Evolutionary conservation across 2,888 invertebrate species (phyloP).

Genomic region (Drosophila fulvimacula): DNA sequence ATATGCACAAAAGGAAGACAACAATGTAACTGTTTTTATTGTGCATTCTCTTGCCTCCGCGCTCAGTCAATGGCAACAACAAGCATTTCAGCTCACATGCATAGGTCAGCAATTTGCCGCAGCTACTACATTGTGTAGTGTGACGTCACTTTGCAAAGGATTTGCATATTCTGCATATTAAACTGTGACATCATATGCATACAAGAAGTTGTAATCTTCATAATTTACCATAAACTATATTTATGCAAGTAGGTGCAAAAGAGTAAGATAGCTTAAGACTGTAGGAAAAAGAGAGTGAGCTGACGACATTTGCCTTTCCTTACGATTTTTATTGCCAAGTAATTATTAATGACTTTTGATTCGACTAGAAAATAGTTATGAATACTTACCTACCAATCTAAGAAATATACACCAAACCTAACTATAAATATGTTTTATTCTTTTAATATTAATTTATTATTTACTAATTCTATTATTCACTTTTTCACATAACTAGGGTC

Average conservation of each 20-base stretch:
- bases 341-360: background rate
- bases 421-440: background rate
- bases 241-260: background rate
- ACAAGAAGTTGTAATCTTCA: background rate
- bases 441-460: background rate
- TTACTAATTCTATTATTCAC: background rate
- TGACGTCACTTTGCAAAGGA: background rate
- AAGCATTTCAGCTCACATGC: background rate
- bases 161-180: background rate
- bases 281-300: background rate
- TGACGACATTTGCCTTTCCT: background rate
- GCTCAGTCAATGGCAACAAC: background rate
- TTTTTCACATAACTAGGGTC: background rate
- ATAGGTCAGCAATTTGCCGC: background rate
- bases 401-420: background rate
- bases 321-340: background rate
- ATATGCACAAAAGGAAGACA: background rate
- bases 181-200: background rate
- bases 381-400: background rate
- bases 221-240: background rate
- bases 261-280: background rate
- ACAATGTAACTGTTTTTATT: constrained; percentile 7
- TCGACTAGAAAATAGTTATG: background rate
- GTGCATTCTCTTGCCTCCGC: background rate
- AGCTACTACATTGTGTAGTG: background rate